Percentiles rank a stretch among this genome's conserved stretches.
Evolutionary conservation across 2,797 vertebrate genomes (phyloP).

Genomic region (Lates japonicus): DNA sequence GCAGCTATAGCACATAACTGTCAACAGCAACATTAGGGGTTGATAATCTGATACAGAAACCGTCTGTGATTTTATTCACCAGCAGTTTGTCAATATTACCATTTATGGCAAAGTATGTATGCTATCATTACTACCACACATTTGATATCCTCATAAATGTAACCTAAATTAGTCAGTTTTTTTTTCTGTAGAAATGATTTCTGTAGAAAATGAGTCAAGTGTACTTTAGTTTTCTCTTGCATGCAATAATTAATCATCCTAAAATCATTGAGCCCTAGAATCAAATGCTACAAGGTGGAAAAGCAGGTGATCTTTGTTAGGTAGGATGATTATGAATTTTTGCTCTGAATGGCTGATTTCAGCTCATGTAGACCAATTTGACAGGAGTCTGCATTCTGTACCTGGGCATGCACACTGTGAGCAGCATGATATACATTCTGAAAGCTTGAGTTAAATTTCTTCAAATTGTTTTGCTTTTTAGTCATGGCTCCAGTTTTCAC

Average conservation of each 20-base stretch:
- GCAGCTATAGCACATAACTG: not conserved
- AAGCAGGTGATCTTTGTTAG: conserved; percentile 4
- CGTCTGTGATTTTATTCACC: not conserved
- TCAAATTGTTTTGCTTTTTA: not conserved
- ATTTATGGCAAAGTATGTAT: not conserved
- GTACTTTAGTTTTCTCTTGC: too few species aligned
- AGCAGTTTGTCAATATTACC: not conserved
- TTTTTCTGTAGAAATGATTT: not conserved
- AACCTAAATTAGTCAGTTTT: not conserved
- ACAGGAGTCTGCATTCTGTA: not conserved
- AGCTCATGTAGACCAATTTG: not conserved
- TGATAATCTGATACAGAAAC: too few species aligned
- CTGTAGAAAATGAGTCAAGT: too few species aligned
- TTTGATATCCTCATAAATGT: not conserved
- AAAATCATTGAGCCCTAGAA: not conserved
- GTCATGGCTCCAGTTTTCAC: not conserved
- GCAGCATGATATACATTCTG: conserved; percentile 13
- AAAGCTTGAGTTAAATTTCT: too few species aligned
- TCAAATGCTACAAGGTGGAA: not conserved
- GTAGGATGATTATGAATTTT: not conserved
- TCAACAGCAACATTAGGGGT: not conserved
- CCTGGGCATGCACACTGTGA: conserved; percentile 18
- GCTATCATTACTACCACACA: not conserved
- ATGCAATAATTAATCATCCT: not conserved
- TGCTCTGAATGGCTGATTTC: not conserved